Base-by-base conservation (phyloP, 2,888 invertebrate genomes). In the Latrodectus hesperus region DNA sequence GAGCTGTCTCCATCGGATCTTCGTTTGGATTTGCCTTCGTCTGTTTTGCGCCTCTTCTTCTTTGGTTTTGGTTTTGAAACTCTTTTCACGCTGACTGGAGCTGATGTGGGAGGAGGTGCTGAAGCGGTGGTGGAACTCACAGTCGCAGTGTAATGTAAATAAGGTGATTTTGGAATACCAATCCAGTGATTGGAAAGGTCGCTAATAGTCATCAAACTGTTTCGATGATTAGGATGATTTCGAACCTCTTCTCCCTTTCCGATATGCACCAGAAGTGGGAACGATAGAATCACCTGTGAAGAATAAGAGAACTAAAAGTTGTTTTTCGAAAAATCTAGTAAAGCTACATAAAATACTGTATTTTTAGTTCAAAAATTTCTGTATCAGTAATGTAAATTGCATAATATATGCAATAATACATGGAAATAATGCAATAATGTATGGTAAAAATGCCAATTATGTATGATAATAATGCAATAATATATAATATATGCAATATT, bases 121-220 rank as follows among this genome's bases (percentile, higher is more conserved):
- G 75, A 22, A 17, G 72, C 6, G 6, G 71, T 65, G 6, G 83
- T 49, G 0, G 88, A 71, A 26, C 71, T 84, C 2, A 68, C 55
- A 3, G 84, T 79, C 2, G 70, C 74, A 2, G 88, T 71, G 73
- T 67, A 80, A 26, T 78, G 74, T 0, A 74, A 55, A 14, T 88
- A 88, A 11, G 88, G 84, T 12, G 84, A 80, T 71, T 83, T 88
- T 0, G 79, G 88, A 49, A 74, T 64, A 14, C 88, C 88, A 5
- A 88, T 80, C 88, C 88, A 88, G n/a, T 80, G 83, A n/a, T 84
- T 83, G 9, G 79, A 67, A 8, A 84, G 22, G 65, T 86, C 86
- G 22, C 80, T 86, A 10, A 81, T 70, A 12, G 53, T 84, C 52
- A 79, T 73, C 4, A 84, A 10, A 9, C 72, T 83, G 26, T 73